Evolutionary conservation across 2,797 vertebrate genomes (phyloP), one percentile per base, ranked within the genome.

Genomic region (Taenioides sp.): DNA sequence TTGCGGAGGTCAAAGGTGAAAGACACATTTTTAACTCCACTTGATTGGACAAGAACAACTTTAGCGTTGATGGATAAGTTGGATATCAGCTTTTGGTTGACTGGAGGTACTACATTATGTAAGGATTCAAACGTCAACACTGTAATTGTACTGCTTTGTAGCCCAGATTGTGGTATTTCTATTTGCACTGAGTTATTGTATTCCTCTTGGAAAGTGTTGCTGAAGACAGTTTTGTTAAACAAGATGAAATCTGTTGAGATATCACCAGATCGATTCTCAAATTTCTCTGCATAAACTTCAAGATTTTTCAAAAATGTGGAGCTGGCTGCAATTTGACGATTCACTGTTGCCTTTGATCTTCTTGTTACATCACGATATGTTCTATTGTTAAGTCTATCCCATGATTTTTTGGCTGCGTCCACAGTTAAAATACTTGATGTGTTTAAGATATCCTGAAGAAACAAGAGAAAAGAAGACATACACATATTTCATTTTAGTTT

Each of bases 101-200:
- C 75, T 9, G 85, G 5, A 1, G 84, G 84, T 4, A 91, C 79
- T 54, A 96, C 89, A 5, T 65, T 83, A 37, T 91, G 86, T 71
- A 96, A 78, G 0, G 89, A 94, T 3, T 86, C 87, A 80, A 95
- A 96, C 50, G 91, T 93, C 74, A 96, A 78, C 0, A 91, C 93
- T 63, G 95, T 81, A 49, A 96, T 37, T 20, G 69, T 73, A 4
- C 60, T 43, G 2, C 1, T 1, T 11, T 0, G 20, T 49, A n/a
- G 71, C 5, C 28, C 20, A n/a, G 81, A 28, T 7, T 82, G 75
- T 2, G 1, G 63, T 73, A 96, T 91, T 2, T 79, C 1, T 34
- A 96, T 88, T 0, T 65, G 79, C 43, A 92, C 95, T 11, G 87
- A 90, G 60, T 93, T 91, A 58, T 92, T 81, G 2, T 84, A 43